Evolutionary conservation across 2,888 invertebrate genomes (phyloP).

Genomic region (Sipunculus nudus): DNA sequence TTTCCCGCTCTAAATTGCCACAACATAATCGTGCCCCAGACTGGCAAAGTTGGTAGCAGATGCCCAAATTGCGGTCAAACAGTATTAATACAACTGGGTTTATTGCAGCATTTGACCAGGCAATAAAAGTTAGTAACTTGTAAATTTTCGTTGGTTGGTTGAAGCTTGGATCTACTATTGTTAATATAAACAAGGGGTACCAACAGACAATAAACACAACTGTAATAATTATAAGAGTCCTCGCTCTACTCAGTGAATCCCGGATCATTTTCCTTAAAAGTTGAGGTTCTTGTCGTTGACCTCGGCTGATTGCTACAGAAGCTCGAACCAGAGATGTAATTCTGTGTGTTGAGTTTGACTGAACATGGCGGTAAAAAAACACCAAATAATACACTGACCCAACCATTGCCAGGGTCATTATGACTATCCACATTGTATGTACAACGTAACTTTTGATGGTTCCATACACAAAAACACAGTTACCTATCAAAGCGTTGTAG

Average conservation of each 20-base stretch:
- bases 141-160: slow-evolving; percentile 61
- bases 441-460: slow-evolving; percentile 64
- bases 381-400: slow-evolving; percentile 60
- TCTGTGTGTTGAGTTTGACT: slow-evolving; percentile 49
- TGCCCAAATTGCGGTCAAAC: slow-evolving; percentile 62
- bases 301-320: slow-evolving; percentile 55
- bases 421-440: slow-evolving; percentile 65
- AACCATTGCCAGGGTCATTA: slow-evolving; percentile 59
- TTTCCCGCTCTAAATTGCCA: too few species aligned
- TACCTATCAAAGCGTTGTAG: slow-evolving; percentile 63
- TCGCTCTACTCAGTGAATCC: slow-evolving; percentile 59
- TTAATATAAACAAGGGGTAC: slow-evolving; percentile 64
- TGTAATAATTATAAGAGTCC: slow-evolving; percentile 60
- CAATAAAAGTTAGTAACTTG: slow-evolving; percentile 64
- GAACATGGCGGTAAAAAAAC: slow-evolving; percentile 63
- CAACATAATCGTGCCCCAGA: too few species aligned
- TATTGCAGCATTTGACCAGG: slow-evolving; percentile 64
- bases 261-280: slow-evolving; percentile 46
- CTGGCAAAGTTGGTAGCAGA: too few species aligned
- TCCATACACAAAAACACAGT: slow-evolving; percentile 63
- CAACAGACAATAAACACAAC: slow-evolving; percentile 60
- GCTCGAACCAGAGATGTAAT: slow-evolving; percentile 52
- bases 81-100: slow-evolving; percentile 62
- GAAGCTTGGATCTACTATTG: slow-evolving; percentile 61
- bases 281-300: slow-evolving; percentile 37